Evolutionary conservation across 2,888 invertebrate species (phyloP), one percentile per base, ranked within the genome.

Genomic region (Pandemis cinnamomeana): DNA sequence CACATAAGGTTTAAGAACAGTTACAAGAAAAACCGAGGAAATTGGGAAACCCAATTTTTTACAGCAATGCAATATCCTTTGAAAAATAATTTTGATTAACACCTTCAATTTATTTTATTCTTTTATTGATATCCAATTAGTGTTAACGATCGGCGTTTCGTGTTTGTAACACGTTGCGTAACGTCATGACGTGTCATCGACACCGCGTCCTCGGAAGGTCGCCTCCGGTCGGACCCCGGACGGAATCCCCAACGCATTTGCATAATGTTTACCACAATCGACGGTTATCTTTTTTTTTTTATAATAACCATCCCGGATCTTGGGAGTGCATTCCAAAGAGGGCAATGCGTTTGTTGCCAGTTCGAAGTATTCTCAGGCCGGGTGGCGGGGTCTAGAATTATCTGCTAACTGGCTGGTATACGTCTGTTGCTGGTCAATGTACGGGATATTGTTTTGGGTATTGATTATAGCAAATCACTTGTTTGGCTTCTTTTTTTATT

Each of bases 141-240:
- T 58, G 48, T 60, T 66, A 62, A 70, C 69, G 64, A 64, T 64
- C 53, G 63, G 15, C 64, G 63, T 63, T 67, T 67, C 67, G 67
- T 75, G 67, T 71, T 71, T 64, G 69, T 73, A 74, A 71, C 78
- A 79, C 62, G 82, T 86, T 87, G 86, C 85, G 87, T 86, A 86
- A 87, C 85, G 81, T 78, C 75, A 80, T 71, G 75, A 78, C 81
- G 83, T 86, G 89, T 88, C 88, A 87, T 87, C 87, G 88, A 88
- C 88, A 84, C 87, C 81, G 84, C 86, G 87, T 88, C 87, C 87
- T 88, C 87, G 85, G 85, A 88, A 88, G 87, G 87, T 88, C 87
- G 86, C 81, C 78, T 67, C 15, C 53, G 58, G 36, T 41, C 44
- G 79, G 76, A 79, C 82, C 80, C 75, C 73, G 78, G 77, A 77